Evolutionary conservation across 2,888 invertebrate genomes (phyloP).

Genomic region (Cyclophora punctaria): DNA sequence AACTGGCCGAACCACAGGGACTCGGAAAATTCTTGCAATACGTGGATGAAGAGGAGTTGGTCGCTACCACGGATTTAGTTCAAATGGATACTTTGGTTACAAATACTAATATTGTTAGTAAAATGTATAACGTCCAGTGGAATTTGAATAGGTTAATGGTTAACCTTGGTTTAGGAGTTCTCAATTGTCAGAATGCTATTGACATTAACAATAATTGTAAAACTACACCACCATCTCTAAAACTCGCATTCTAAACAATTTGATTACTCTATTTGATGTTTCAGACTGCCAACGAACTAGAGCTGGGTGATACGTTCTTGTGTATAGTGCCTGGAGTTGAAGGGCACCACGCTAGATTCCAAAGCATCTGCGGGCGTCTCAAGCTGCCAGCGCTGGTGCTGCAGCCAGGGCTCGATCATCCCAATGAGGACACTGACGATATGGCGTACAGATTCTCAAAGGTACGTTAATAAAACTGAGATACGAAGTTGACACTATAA

Average conservation of each 20-base stretch:
- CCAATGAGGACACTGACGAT: slow-evolving; percentile 26
- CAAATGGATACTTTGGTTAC: background rate
- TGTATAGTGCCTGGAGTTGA: slow-evolving; percentile 45
- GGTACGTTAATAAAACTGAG: too few species aligned
- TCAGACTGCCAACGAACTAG: slow-evolving; percentile 36
- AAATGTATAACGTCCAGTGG: too few species aligned
- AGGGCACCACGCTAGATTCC: slow-evolving; percentile 33
- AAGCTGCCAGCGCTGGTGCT: slow-evolving; percentile 19
- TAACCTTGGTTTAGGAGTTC: slow-evolving; percentile 14
- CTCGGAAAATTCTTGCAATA: background rate
- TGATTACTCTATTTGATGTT: too few species aligned
- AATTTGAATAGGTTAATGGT: too few species aligned
- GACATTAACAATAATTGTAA: too few species aligned
- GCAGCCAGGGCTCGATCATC: slow-evolving; percentile 33
- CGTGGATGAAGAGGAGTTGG: background rate
- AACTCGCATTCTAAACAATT: too few species aligned
- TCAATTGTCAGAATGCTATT: too few species aligned
- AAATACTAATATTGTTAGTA: too few species aligned
- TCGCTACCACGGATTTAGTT: background rate
- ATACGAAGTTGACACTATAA: too few species aligned
- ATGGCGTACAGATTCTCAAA: slow-evolving; percentile 29
- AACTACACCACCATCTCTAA: too few species aligned
- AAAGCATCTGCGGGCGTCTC: slow-evolving; percentile 31
- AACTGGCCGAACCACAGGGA: too few species aligned
- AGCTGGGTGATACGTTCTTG: slow-evolving; percentile 25